Evolutionary conservation across 2,888 invertebrate species (phyloP).

Genomic region (Julus scanicus): DNA sequence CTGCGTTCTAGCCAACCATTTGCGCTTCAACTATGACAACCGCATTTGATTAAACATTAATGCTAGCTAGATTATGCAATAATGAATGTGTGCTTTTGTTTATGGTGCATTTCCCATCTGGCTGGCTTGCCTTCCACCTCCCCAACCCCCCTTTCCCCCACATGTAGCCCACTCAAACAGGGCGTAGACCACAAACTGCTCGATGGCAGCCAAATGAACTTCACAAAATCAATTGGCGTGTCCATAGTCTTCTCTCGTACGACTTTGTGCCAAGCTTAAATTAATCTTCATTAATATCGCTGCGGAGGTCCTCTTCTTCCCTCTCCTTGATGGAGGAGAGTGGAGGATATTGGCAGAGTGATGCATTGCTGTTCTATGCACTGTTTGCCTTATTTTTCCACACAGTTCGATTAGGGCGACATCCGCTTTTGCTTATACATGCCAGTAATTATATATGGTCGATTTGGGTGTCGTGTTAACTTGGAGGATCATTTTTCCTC

Average conservation of each 20-base stretch:
- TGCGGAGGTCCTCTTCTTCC: neutral
- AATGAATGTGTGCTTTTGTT: conserved; percentile 29
- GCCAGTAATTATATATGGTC: conserved; percentile 21
- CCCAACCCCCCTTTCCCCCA: neutral
- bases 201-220: conserved; percentile 26
- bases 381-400: neutral
- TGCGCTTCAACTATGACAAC: neutral
- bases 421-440: neutral
- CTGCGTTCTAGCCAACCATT: too few species aligned
- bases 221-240: conserved; percentile 20
- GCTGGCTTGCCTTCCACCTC: neutral
- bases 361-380: neutral
- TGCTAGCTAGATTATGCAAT: conserved; percentile 11
- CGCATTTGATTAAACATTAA: conserved; percentile 30
- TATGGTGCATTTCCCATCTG: conserved; percentile 28
- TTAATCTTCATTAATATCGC: conserved; percentile 2
- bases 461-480: conserved; percentile 16
- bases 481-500: conserved; percentile 5
- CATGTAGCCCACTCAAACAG: neutral
- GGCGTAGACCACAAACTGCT: conserved; percentile 16
- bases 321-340: neutral
- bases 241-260: neutral
- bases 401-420: neutral
- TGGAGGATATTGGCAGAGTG: neutral
- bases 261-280: neutral